These are phyloP conservation scores for Sorex maritimensis DNA, from an alignment of 2,797 vertebrate genomes.

Conservation along the genomic window DNA sequence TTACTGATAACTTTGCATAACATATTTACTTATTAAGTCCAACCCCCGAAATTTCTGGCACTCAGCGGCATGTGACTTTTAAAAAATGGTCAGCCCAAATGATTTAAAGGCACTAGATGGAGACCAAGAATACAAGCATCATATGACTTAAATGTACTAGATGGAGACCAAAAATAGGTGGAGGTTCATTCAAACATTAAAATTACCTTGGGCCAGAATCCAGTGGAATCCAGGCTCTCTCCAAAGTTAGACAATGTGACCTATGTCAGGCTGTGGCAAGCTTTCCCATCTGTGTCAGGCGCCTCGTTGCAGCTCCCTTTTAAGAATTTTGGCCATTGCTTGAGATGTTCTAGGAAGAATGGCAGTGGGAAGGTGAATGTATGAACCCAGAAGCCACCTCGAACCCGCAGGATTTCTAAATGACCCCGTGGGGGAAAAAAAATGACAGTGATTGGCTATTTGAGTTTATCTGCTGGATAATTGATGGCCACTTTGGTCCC, in stretches of 20 bases:
- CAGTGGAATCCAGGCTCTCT: background rate
- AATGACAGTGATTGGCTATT: slow-evolving; percentile 40
- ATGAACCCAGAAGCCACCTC: background rate
- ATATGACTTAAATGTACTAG: background rate
- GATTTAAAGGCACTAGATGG: background rate
- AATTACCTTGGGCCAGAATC: background rate
- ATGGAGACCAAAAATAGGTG: background rate
- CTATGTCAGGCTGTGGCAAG: too few relatives aligned
- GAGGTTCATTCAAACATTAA: background rate
- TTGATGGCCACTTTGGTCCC: slow-evolving; percentile 55
- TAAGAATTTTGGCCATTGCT: background rate
- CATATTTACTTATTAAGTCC: background rate
- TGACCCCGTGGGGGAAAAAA: slow-evolving; percentile 62
- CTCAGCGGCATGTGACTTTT: background rate
- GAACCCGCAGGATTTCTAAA: slow-evolving; percentile 72
- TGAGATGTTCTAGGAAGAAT: background rate
- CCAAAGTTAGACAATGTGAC: too few relatives aligned
- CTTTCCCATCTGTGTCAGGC: background rate
- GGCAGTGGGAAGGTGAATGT: background rate
- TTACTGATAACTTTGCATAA: slow-evolving; percentile 28
- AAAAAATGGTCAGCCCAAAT: background rate
- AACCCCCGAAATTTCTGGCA: slow-evolving; percentile 38
- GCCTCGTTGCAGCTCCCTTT: background rate
- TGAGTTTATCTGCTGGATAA: slow-evolving; percentile 69
- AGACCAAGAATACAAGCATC: background rate